These are phyloP conservation scores for Cremastobaeus sp. DNA, from an alignment of 2,888 invertebrate species.

Conservation along the genomic window DNA sequence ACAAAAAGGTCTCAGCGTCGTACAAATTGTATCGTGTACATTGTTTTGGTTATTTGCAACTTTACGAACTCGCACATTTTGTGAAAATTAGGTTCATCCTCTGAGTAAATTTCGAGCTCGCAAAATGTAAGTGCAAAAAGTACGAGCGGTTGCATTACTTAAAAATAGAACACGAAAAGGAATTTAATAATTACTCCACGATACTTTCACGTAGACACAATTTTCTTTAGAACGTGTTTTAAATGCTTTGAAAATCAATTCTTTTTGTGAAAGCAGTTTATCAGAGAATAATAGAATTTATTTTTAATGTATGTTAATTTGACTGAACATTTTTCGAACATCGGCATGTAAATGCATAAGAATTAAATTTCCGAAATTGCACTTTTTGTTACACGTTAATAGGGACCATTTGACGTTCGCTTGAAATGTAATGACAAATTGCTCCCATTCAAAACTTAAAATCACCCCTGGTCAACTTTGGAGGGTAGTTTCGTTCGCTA, in stretches of 20 bases:
- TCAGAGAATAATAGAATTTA: no score
- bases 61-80: slow-evolving; percentile 17
- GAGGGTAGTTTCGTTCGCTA: slow-evolving; percentile 43
- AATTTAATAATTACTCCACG: slow-evolving; percentile 34
- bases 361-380: slow-evolving; percentile 31
- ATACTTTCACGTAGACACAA: no score
- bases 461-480: slow-evolving; percentile 56
- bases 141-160: no score
- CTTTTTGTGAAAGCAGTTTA: no score
- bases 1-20: slow-evolving; percentile 38
- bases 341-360: slow-evolving; percentile 1
- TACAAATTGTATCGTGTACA: slow-evolving; percentile 41
- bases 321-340: background rate
- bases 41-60: slow-evolving; percentile 43
- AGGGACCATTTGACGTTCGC: slow-evolving; percentile 46
- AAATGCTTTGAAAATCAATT: no score
- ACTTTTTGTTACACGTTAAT: slow-evolving; percentile 41
- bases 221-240: no score
- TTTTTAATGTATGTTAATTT: no score
- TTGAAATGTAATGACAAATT: slow-evolving; percentile 50
- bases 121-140: slow-evolving; percentile 7
- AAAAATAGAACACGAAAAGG: slow-evolving; percentile 12
- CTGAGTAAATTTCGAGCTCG: slow-evolving; percentile 1
- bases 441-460: slow-evolving; percentile 58
- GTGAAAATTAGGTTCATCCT: slow-evolving; percentile 43